Conservation (phyloP, 2,888 invertebrate species). For the Argynnis bischoffii region DNA sequence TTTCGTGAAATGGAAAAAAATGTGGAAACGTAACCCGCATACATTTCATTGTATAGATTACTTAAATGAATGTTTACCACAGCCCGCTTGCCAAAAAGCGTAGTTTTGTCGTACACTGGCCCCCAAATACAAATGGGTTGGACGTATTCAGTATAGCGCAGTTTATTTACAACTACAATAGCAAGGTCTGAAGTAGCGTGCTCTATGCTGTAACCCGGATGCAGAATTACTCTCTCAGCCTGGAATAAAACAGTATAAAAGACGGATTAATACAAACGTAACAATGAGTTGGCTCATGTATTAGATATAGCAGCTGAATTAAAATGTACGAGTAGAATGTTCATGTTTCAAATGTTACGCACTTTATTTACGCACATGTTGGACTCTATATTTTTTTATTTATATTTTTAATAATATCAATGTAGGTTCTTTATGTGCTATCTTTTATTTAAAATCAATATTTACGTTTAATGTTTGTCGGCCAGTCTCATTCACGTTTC, state of each 20-base stretch:
- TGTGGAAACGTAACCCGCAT: constrained; percentile 18
- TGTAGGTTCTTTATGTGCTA: not conserved
- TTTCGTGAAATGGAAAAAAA: constrained; percentile 15
- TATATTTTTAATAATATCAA: not conserved
- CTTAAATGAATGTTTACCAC: constrained; percentile 52
- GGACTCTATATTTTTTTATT: not conserved
- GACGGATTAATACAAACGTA: constrained; percentile 30
- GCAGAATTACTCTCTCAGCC: constrained; percentile 62
- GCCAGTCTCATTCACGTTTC: constrained; percentile 53
- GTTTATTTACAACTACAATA: constrained; percentile 61
- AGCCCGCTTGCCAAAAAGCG: constrained; percentile 60
- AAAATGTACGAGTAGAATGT: constrained; percentile 12
- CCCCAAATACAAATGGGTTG: constrained; percentile 76
- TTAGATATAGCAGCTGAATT: constrained; percentile 18
- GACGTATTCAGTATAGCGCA: constrained; percentile 64
- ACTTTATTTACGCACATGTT: not conserved
- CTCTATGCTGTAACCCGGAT: constrained; percentile 58
- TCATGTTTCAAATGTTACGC: not conserved
- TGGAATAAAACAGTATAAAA: constrained; percentile 46
- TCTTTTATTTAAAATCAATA: not conserved
- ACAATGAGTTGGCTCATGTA: constrained; percentile 22
- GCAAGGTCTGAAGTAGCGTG: constrained; percentile 68
- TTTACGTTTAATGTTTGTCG: constrained; percentile 60
- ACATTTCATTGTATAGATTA: constrained; percentile 23
- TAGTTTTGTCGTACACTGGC: constrained; percentile 65